Conservation (phyloP, 2,113 vertebrate genomes). For the Thryonomys swinderianus region DNA sequence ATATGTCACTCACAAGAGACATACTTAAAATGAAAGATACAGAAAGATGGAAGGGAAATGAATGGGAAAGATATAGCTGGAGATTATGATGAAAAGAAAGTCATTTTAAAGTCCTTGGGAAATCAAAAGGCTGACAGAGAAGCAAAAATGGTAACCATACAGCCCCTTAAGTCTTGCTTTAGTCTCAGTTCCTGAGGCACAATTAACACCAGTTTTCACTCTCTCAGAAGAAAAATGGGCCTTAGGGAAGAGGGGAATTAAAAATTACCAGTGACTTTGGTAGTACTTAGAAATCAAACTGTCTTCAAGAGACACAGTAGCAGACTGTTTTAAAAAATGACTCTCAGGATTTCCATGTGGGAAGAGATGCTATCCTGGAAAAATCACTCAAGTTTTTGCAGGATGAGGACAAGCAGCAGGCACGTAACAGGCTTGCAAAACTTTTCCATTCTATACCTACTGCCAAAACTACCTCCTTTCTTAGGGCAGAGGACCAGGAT, state of each 20-base stretch:
- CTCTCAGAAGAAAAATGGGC: neutral
- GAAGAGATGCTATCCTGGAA: neutral
- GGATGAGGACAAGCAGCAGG: neutral
- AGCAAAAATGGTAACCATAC: neutral
- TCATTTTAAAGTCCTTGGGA: neutral
- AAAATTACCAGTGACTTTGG: neutral
- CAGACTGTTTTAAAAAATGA: too few species aligned
- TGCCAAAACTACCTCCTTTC: neutral
- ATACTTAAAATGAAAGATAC: neutral
- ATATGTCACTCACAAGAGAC: neutral
- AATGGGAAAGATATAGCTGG: neutral
- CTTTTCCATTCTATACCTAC: neutral
- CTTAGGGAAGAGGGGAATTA: neutral
- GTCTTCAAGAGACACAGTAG: neutral
- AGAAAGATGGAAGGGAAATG: neutral
- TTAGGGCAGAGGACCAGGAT: neutral
- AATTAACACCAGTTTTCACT: neutral
- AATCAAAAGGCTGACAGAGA: neutral
- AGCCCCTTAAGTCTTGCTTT: neutral
- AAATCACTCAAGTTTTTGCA: neutral
- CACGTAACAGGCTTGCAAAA: neutral
- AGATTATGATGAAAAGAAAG: neutral
- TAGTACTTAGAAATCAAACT: neutral
- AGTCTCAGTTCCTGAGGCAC: neutral
- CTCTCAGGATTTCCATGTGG: neutral